Base-by-base conservation (phyloP, 2,888 invertebrate genomes). In the Acleris emargana region DNA sequence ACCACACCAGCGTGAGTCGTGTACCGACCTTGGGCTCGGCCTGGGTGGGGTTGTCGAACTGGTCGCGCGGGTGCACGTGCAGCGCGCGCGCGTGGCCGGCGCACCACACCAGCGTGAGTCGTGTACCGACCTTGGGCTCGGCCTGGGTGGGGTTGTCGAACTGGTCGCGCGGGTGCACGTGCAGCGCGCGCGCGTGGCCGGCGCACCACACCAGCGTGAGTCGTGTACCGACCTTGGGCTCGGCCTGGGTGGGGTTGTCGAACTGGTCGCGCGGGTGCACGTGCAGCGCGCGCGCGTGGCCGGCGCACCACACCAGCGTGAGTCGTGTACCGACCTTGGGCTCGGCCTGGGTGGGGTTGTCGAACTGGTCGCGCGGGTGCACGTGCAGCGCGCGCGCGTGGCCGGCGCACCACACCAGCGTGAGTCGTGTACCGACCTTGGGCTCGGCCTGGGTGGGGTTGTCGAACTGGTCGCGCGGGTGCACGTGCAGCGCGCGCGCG, bases 251-350 rank as follows among this genome's bases (percentile, higher is more conserved):
- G 43, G 71, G 66, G 58, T 97, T 97, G 73, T 96, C 96, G 81
- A 96, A 97, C 79, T 96, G 95, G 86, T 97, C 97, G 66, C 97
- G 93, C 1, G 97, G 97, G 80, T 97, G 97, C 77, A 97, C 95
- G 76, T 95, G 94, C 78, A 97, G 93, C 60, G 95, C 88, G 78
- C 97, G 96, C 53, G 96, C 94, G 59, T 95, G 93, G 50, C 94
- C 96, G 7, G 96, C 96, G 55, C 73, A 72, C 87, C 97, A 97
- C 67, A 97, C 96, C 32, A 97, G 96, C 43, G 97, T n/a, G n/a
- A n/a, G n/a, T n/a, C n/a, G n/a, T n/a, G n/a, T n/a, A n/a, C n/a
- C n/a, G n/a, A n/a, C n/a, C n/a, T n/a, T n/a, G 49, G 66, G 60
- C 51, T 55, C 55, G 38, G 63, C 60, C 20, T 61, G 61, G 42